Conservation (phyloP, 1,140 invertebrate genomes). For the Brachionus asplanchnoidis region DNA sequence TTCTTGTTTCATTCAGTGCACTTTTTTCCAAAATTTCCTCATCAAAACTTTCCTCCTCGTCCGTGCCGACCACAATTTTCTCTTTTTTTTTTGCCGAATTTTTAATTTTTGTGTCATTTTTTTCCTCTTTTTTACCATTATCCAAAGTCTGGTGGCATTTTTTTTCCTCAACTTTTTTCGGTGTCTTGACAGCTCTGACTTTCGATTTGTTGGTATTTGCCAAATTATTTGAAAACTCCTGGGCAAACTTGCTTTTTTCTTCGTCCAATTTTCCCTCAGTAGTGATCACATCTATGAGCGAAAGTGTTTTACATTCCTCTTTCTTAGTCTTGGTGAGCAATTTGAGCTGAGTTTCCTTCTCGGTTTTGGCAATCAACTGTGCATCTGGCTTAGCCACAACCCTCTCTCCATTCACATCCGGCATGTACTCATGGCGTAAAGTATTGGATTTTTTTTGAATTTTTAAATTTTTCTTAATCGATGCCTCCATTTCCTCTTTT, state of each 20-base stretch:
- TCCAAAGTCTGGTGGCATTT: neutral
- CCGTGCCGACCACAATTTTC: neutral
- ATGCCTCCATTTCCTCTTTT: neutral
- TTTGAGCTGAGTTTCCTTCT: conserved; percentile 30
- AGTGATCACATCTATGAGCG: neutral
- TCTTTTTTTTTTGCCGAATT: conserved; percentile 19
- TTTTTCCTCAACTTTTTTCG: neutral
- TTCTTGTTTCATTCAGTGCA: neutral
- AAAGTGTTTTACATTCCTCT: neutral
- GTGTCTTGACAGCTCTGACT: neutral
- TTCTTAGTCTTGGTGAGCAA: neutral
- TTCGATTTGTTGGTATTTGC: conserved; percentile 7
- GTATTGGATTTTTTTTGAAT: neutral
- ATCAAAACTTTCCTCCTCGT: conserved; percentile 32
- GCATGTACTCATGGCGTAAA: conserved; percentile 8
- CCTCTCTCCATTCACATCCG: neutral
- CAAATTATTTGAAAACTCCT: neutral
- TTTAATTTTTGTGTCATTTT: neutral
- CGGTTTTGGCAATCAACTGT: neutral
- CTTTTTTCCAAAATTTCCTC: conserved; percentile 15
- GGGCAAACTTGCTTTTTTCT: neutral
- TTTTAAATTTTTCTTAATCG: conserved; percentile 11
- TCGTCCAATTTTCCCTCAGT: neutral
- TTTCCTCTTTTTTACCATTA: neutral
- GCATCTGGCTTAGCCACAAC: conserved; percentile 21